Evolutionary conservation across 2,888 invertebrate species (phyloP).

Genomic region (Anagyrus pseudococci): DNA sequence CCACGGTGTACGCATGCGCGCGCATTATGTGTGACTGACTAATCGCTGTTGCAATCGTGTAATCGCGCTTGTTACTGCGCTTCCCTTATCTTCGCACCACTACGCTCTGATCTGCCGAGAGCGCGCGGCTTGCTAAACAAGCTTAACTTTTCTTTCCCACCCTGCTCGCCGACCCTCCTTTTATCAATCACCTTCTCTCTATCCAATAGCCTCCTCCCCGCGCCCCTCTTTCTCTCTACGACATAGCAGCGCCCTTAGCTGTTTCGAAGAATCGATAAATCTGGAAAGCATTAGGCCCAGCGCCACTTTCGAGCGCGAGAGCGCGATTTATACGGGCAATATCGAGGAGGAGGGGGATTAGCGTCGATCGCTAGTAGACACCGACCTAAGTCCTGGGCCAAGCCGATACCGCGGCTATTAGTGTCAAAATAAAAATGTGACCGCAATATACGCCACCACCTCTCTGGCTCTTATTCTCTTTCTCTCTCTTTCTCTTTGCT

Average conservation of each 20-base stretch:
- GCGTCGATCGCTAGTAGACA: constrained; percentile 52
- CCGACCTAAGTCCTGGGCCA: constrained; percentile 56
- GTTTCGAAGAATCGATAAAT: constrained; percentile 50
- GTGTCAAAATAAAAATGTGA: constrained; percentile 62
- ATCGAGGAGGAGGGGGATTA: constrained; percentile 56
- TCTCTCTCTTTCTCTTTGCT: background rate
- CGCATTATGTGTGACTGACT: too few relatives aligned
- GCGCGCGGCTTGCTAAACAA: too few relatives aligned
- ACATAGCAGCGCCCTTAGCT: too few relatives aligned
- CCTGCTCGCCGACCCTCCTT: background rate
- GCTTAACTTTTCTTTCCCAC: too few relatives aligned
- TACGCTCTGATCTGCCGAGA: too few relatives aligned
- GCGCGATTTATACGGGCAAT: constrained; percentile 56
- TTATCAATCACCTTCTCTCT: background rate
- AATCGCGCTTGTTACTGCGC: too few relatives aligned
- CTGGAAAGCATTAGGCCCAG: constrained; percentile 50
- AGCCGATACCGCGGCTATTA: constrained; percentile 59
- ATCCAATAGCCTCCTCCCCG: too few relatives aligned
- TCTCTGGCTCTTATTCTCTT: too few relatives aligned
- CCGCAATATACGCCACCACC: constrained; percentile 58
- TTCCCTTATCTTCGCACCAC: too few relatives aligned
- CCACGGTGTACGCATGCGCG: too few relatives aligned
- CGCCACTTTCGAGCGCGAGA: constrained; percentile 40
- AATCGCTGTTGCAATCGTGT: too few relatives aligned
- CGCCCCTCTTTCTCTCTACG: too few relatives aligned